A percentile compares a stretch with the other conserved stretches of the same genome.
These are phyloP conservation scores for Morpho deidamia DNA, from an alignment of 2,888 invertebrate genomes.

Conservation along the genomic window DNA sequence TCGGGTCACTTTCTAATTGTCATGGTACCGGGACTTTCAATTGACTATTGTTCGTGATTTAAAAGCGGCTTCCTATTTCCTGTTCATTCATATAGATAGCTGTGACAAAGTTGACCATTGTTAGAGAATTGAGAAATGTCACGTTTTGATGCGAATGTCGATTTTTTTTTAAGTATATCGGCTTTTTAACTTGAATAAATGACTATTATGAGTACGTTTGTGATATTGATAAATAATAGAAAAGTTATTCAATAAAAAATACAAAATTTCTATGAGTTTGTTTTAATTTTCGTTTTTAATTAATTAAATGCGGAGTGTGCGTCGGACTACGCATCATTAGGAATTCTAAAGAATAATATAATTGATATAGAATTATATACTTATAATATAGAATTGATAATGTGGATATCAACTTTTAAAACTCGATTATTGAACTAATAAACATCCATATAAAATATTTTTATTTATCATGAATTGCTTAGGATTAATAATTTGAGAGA, in stretches of 20 bases:
- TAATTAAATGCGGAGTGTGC: background rate
- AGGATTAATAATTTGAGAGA: too few species aligned
- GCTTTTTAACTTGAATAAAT: constrained; percentile 69
- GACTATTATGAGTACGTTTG: constrained; percentile 59
- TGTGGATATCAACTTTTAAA: too few species aligned
- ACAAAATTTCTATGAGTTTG: constrained; percentile 58
- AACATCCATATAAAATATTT: too few species aligned
- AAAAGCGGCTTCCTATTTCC: constrained; percentile 55
- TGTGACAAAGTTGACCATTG: constrained; percentile 32
- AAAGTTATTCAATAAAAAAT: constrained; percentile 73
- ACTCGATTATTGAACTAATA: too few species aligned
- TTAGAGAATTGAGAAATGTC: constrained; percentile 22
- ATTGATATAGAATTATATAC: too few species aligned
- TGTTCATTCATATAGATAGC: constrained; percentile 37
- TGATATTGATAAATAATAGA: constrained; percentile 65
- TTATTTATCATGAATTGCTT: too few species aligned
- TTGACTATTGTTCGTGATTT: constrained; percentile 30
- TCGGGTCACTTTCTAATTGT: constrained; percentile 30
- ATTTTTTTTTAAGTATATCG: constrained; percentile 56
- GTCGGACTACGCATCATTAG: too few species aligned
- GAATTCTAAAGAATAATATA: too few species aligned
- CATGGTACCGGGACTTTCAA: constrained; percentile 25
- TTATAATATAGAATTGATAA: too few species aligned
- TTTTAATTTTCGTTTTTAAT: constrained; percentile 29
- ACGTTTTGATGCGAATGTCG: constrained; percentile 18